Evolutionary conservation across 2,888 invertebrate genomes (phyloP).

Genomic region (Dioctria linearis): DNA sequence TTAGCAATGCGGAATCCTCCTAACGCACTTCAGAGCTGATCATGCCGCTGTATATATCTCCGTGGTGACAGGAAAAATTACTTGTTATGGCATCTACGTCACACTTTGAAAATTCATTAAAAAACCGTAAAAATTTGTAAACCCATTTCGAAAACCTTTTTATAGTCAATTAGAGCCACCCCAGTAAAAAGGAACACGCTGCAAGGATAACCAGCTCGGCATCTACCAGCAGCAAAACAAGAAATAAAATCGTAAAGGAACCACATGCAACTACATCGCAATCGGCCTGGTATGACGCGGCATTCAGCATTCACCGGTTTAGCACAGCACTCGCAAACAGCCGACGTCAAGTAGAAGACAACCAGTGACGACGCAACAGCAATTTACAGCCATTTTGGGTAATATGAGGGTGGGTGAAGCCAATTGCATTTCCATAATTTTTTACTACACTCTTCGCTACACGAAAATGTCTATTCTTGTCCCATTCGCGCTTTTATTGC

Average conservation of each 20-base stretch:
- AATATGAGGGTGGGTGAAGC: conserved; percentile 49
- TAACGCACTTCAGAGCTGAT: too few species aligned
- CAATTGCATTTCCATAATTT: conserved; percentile 57
- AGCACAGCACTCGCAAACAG: background rate
- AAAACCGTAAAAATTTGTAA: conserved; percentile 62
- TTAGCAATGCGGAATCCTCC: too few species aligned
- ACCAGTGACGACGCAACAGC: conserved; percentile 38
- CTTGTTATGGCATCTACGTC: conserved; percentile 62
- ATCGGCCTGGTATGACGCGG: too few species aligned
- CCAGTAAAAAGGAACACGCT: background rate
- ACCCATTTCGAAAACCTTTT: conserved; percentile 15
- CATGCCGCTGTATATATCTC: conserved; percentile 34
- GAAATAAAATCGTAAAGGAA: too few species aligned
- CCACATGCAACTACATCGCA: too few species aligned
- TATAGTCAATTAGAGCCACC: background rate
- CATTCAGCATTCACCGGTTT: too few species aligned
- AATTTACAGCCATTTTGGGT: conserved; percentile 59
- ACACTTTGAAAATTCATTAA: conserved; percentile 62
- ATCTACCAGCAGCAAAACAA: conserved; percentile 1
- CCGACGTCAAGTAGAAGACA: conserved; percentile 19
- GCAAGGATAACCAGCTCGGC: background rate
- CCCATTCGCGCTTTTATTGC: background rate
- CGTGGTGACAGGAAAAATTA: conserved; percentile 58
- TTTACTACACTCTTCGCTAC: conserved; percentile 11
- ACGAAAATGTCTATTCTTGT: background rate